Conservation (phyloP, 2,113 vertebrate species). For the Nematolebias whitei region DNA sequence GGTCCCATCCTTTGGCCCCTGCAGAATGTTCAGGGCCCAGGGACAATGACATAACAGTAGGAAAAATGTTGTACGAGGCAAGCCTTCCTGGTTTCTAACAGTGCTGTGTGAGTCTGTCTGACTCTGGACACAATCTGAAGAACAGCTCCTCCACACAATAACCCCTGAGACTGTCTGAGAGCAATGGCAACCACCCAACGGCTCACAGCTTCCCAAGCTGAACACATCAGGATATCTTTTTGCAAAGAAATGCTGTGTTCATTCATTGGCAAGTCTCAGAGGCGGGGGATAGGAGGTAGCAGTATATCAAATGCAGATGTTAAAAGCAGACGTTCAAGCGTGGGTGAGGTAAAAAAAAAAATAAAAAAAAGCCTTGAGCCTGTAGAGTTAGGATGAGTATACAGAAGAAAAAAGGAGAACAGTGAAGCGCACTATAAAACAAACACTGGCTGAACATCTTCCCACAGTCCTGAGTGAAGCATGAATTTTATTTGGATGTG, state of each 20-base stretch:
- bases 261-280: conserved; percentile 17
- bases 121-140: conserved; percentile 37
- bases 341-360: conserved; percentile 26
- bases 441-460: conserved; percentile 23
- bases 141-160: conserved; percentile 23
- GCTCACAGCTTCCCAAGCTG: conserved; percentile 19
- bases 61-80: conserved; percentile 60
- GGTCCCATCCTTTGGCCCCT: conserved; percentile 29
- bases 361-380: conserved; percentile 18
- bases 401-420: neutral
- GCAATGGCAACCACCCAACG: conserved; percentile 20
- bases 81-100: conserved; percentile 25
- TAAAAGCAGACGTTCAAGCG: conserved; percentile 45
- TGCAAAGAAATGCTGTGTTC: conserved; percentile 21
- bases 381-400: conserved; percentile 22
- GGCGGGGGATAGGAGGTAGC: conserved; percentile 1
- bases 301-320: conserved; percentile 62
- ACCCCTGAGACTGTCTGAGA: conserved; percentile 43
- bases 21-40: conserved; percentile 35
- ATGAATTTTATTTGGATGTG: neutral
- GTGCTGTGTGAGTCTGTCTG: conserved; percentile 29
- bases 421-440: conserved; percentile 15
- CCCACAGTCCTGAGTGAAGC: neutral
- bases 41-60: conserved; percentile 56
- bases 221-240: conserved; percentile 1